Conservation (phyloP, 37 sponge, comb jelly and placozoan genomes). For the Beroe ovata region DNA sequence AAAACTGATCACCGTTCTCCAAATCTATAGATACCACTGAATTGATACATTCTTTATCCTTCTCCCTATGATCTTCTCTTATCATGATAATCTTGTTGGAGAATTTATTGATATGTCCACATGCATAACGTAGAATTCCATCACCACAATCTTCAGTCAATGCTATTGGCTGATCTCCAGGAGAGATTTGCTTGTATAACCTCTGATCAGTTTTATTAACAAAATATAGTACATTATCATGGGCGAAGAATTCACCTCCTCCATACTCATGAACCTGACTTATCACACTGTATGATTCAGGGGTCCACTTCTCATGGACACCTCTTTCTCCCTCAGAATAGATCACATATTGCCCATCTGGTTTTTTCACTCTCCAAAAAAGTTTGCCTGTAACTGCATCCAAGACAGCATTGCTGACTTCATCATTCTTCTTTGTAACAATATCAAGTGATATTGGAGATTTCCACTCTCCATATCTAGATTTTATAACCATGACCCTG, state of each 20-base stretch:
- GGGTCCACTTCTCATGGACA: not conserved
- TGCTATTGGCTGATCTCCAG: not conserved
- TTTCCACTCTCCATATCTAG: constrained; percentile 56
- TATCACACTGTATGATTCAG: constrained; percentile 22
- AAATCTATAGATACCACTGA: constrained; percentile 49
- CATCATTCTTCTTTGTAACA: not conserved
- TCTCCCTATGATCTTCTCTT: constrained; percentile 29
- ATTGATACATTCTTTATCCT: constrained; percentile 36
- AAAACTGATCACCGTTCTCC: not conserved
- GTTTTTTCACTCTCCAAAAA: constrained; percentile 52
- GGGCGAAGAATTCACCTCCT: constrained; percentile 25
- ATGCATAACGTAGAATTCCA: not conserved
- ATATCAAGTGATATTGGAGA: constrained; percentile 59
- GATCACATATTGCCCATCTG: constrained; percentile 34
- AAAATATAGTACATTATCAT: constrained; percentile 23
- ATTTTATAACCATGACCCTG: not conserved
- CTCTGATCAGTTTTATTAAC: constrained; percentile 38
- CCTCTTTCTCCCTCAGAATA: not conserved
- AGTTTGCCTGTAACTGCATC: constrained; percentile 31
- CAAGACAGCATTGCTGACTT: not conserved
- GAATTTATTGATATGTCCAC: constrained; percentile 1
- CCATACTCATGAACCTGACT: constrained; percentile 45
- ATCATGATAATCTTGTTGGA: constrained; percentile 4
- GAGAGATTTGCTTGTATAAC: constrained; percentile 3
- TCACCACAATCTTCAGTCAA: constrained; percentile 32